Evolutionary conservation across 2,797 vertebrate species (phyloP), one percentile per base, ranked within the genome.

Genomic region (Pteronotus mesoamericanus): DNA sequence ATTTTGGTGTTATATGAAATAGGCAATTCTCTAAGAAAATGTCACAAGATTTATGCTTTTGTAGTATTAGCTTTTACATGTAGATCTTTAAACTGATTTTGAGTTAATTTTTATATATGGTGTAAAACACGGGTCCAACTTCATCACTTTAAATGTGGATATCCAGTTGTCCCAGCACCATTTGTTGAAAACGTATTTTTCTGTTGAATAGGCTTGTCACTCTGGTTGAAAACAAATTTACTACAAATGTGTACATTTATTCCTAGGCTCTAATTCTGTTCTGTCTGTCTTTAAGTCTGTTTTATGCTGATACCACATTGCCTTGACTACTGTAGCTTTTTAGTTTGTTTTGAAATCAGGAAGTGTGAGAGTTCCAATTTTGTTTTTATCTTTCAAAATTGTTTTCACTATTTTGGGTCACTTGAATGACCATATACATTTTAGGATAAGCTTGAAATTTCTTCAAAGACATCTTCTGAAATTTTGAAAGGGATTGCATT

Each of bases 1-100:
- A 21, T 37, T 86, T 95, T 44, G 22, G 4, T 64, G 44, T 86
- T 10, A 86, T 46, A 84, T 44, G 42, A 77, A 82, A 78, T n/a
- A 57, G 96, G 82, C 6, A 24, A 51, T 39, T 89, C 9, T 6
- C 39, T 69, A 91, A 71, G 29, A 46, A 4, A 51, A 59, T 15
- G n/a, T 82, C 61, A 89, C 29, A 83, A 94, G 9, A 92, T 79
- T 92, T 86, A 82, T n/a, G 53, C 9, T 14, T 90, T 93, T 91
- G 34, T 77, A 39, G 42, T 80, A 85, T 95, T 79, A 78, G 8
- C 19, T 83, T 32, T 83, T 42, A 26, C 9, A 10, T 69, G 48
- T 64, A 83, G 14, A 39, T 16, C 21, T 91, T 72, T 51, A 78
- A 91, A 74, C 21, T 12, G 51, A 80, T 96, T 93, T 59, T 55